Evolutionary conservation across 2,888 invertebrate species (phyloP).

Genomic region (Phorcus lineatus): DNA sequence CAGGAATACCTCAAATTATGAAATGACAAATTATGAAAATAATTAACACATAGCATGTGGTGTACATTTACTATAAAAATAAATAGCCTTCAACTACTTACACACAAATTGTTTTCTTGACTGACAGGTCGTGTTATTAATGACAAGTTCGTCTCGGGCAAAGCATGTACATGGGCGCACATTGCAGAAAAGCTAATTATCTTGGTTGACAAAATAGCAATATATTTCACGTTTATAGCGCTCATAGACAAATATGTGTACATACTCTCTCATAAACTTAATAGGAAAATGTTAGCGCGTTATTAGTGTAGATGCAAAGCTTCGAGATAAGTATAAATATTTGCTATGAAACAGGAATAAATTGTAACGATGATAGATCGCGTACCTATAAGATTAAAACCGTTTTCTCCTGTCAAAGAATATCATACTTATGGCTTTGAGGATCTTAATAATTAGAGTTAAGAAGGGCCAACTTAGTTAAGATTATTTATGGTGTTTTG

Average conservation of each 20-base stretch:
- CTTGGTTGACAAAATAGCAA: slow-evolving; percentile 1
- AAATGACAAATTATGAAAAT: too few species aligned
- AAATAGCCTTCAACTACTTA: neutral
- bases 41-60: too few species aligned
- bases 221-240: neutral
- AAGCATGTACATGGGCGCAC: neutral
- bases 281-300: neutral
- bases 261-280: neutral
- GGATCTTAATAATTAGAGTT: too few species aligned
- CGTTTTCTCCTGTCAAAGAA: too few species aligned
- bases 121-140: slow-evolving; percentile 2
- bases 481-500: too few species aligned
- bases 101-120: neutral
- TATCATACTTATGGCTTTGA: too few species aligned
- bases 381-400: too few species aligned
- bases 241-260: neutral
- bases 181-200: neutral
- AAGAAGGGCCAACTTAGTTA: too few species aligned
- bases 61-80: too few species aligned
- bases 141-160: neutral
- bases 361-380: neutral
- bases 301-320: neutral
- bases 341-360: neutral
- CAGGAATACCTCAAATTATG: too few species aligned
- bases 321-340: too few species aligned